Conservation (phyloP, 2,113 vertebrate species). For the Nesogale talazaci region DNA sequence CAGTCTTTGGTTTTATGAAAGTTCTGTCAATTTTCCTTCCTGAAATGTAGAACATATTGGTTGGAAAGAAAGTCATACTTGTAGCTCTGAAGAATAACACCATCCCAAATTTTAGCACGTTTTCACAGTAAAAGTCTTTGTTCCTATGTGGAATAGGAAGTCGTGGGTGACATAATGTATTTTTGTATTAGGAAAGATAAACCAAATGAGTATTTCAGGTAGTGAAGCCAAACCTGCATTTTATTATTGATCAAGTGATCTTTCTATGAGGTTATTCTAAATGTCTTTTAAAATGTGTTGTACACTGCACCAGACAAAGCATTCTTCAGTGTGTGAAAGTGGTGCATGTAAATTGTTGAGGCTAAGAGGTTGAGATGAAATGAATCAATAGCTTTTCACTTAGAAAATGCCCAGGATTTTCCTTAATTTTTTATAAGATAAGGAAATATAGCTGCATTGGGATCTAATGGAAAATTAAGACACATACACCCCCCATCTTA, state of each 20-base stretch:
- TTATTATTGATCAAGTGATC: conserved; percentile 28
- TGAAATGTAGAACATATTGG: conserved; percentile 73
- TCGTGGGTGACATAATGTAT: conserved; percentile 47
- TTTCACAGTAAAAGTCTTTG: conserved; percentile 67
- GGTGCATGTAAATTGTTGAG: conserved; percentile 28
- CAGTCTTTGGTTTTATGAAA: conserved; percentile 64
- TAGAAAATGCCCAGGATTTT: not conserved
- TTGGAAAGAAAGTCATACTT: conserved; percentile 59
- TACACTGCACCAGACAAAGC: not conserved
- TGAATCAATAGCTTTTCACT: conserved; percentile 1
- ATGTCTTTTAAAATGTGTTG: not conserved
- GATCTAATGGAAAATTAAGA: conserved; percentile 46
- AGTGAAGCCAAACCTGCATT: conserved; percentile 26
- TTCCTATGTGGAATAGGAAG: conserved; percentile 67
- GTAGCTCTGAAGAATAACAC: conserved; percentile 69
- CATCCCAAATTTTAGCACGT: conserved; percentile 63
- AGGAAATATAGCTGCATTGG: not conserved
- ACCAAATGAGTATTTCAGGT: conserved; percentile 38
- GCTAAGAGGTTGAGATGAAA: conserved; percentile 20
- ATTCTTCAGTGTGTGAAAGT: conserved; percentile 8
- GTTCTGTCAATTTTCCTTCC: conserved; percentile 65
- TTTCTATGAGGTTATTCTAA: conserved; percentile 10
- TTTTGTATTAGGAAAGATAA: not conserved
- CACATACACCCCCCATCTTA: conserved; percentile 2
- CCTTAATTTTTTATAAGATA: conserved; percentile 22